A percentile compares a stretch with the other conserved stretches of the same genome.
Conservation (phyloP, 1,140 invertebrate species). For the Dryas iulia region DNA sequence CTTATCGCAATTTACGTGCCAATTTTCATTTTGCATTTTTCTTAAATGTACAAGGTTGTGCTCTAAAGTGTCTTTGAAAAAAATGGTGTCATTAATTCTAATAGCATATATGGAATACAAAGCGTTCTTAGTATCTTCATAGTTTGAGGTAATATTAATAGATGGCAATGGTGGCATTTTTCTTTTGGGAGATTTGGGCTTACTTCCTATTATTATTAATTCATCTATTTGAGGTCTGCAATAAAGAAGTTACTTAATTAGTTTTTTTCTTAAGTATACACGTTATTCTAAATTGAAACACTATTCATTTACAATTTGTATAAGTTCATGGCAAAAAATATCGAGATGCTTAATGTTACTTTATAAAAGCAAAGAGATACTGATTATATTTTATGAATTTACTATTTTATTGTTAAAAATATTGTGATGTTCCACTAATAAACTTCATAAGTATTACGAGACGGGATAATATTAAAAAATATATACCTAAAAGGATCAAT, state of each 20-base stretch:
- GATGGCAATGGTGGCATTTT: conserved; percentile 42
- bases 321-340: not conserved
- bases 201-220: conserved; percentile 55
- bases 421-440: no score
- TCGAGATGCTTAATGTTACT: not conserved
- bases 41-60: conserved; percentile 38
- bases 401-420: no score
- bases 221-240: conserved; percentile 54
- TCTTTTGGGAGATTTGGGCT: conserved; percentile 45
- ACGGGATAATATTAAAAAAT: not conserved
- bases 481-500: conserved; percentile 63
- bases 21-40: conserved; percentile 48
- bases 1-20: conserved; percentile 48
- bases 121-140: not conserved
- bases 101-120: conserved; percentile 46
- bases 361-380: not conserved
- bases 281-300: not conserved
- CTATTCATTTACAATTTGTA: not conserved
- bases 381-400: conserved; percentile 2
- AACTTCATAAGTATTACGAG: no score
- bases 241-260: conserved; percentile 12
- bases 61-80: conserved; percentile 47
- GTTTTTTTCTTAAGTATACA: not conserved
- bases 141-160: conserved; percentile 28
- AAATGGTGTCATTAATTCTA: conserved; percentile 62